Base-by-base conservation (phyloP, 2,888 invertebrate genomes). In the Tubulanus polymorphus region DNA sequence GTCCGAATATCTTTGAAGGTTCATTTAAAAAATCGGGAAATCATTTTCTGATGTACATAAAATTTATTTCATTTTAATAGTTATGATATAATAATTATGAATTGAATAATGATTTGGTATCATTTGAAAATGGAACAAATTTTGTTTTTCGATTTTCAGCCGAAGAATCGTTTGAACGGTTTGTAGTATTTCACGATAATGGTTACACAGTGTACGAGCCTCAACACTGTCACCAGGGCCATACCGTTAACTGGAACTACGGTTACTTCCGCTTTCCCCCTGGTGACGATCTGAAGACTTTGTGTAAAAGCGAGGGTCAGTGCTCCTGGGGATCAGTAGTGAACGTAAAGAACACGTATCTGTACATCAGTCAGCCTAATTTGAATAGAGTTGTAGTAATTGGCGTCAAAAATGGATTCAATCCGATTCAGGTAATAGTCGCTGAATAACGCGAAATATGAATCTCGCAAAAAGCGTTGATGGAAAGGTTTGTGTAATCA, bases 131-230 rank as follows among this genome's bases (percentile, higher is more conserved):
- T n/a, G n/a, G n/a, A n/a, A n/a, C n/a, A n/a, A n/a, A n/a, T n/a
- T n/a, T n/a, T n/a, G n/a, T n/a, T n/a, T n/a, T n/a, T n/a, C n/a
- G n/a, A n/a, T n/a, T n/a, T 50, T 60, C n/a, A 32, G 51, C 10
- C 32, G 51, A 48, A 12, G 48, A 18, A 30, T 29, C 46, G 25
- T 48, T 49, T 32, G 86, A 87, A 63, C 85, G 86, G 8, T 88
- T 88, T 78, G 85, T 88, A 71, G 86, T 87, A 12, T 88, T 88
- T 78, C 87, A 88, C 78, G 86, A 87, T 66, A 85, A 86, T 82
- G 89, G 89, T 27, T 85, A 88, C 66, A 85, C 86, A 1, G 84
- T 88, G 45, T 88, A 88, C 78, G 87, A 88, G 64, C 87, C 88
- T 0, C 83, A 84, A 28, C 84, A 85, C 50, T 89, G 89, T 72